Evolutionary conservation across 2,888 invertebrate genomes (phyloP).

Genomic region (Cybosia mesomella): DNA sequence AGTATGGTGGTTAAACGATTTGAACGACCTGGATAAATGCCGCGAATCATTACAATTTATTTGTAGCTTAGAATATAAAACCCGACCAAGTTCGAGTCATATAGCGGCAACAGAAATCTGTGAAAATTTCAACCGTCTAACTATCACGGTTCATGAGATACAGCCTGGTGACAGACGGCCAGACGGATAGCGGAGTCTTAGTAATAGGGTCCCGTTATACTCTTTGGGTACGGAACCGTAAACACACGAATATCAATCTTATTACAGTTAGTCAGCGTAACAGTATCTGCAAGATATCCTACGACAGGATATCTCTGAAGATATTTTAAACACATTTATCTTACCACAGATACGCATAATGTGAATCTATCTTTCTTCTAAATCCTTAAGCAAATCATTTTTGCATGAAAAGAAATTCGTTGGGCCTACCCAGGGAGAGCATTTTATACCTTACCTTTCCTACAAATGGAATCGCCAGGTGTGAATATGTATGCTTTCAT

Average conservation of each 20-base stretch:
- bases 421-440: neutral
- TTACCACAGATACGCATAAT: neutral
- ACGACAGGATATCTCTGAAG: neutral
- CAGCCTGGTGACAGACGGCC: too few species aligned
- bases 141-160: too few species aligned
- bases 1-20: neutral
- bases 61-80: neutral
- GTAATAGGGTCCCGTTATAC: too few species aligned
- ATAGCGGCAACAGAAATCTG: too few species aligned
- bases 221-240: too few species aligned
- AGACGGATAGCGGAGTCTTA: too few species aligned
- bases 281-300: neutral
- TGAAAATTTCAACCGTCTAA: too few species aligned
- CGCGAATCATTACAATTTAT: neutral
- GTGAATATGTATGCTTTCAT: constrained; percentile 99
- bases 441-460: constrained; percentile 90
- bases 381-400: neutral
- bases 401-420: neutral
- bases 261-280: neutral
- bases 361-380: neutral
- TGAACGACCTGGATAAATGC: neutral
- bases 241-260: neutral
- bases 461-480: constrained; percentile 98
- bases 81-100: too few species aligned
- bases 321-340: neutral